Evolutionary conservation across 2,113 vertebrate species (phyloP).

Genomic region (Nansenia antarctica): DNA sequence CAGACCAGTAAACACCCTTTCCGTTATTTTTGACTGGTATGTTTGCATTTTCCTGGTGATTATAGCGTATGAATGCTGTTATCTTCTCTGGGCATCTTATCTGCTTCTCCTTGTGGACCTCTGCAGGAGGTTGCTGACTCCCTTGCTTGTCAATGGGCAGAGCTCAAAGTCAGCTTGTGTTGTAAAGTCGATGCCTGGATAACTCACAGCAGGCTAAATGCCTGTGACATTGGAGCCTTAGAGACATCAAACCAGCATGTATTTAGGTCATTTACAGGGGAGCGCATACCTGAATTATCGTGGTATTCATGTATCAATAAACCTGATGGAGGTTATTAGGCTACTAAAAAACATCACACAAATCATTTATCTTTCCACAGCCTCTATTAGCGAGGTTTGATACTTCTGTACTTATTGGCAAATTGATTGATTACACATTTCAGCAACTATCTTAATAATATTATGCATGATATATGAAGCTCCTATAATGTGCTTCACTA

Average conservation of each 20-base stretch:
- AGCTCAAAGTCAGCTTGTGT: constrained; percentile 5
- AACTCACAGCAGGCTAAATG: neutral
- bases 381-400: too few species aligned
- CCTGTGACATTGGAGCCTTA: neutral
- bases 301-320: neutral
- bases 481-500: neutral
- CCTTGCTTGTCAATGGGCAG: too few species aligned
- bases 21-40: constrained; percentile 44
- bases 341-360: too few species aligned
- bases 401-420: neutral
- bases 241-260: neutral
- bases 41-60: constrained; percentile 40
- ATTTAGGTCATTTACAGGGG: too few species aligned
- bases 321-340: too few species aligned
- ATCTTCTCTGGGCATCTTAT: constrained; percentile 47
- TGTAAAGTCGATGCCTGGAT: neutral
- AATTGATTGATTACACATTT: neutral
- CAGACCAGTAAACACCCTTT: constrained; percentile 51
- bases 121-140: neutral
- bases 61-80: constrained; percentile 10
- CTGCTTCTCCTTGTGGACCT: constrained; percentile 22
- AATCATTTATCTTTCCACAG: too few species aligned
- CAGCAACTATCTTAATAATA: neutral
- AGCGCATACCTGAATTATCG: neutral
- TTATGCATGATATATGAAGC: too few species aligned